Conservation (phyloP, 2,888 invertebrate species). For the Hyalella azteca region DNA sequence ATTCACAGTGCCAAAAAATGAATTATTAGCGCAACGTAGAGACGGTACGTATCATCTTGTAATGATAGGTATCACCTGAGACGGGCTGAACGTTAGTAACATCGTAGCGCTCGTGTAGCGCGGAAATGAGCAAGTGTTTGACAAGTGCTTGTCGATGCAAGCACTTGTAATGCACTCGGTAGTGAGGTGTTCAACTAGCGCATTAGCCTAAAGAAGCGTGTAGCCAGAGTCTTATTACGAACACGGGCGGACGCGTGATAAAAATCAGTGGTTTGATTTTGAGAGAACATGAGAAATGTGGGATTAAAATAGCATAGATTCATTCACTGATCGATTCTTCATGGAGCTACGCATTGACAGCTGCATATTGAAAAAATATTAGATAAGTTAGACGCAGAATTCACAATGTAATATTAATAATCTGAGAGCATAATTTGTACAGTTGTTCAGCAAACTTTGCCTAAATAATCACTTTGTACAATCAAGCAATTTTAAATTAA, state of each 20-base stretch:
- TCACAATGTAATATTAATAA: too few species aligned
- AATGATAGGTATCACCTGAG: too few species aligned
- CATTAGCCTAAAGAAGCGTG: conserved; percentile 14
- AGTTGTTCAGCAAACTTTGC: neutral
- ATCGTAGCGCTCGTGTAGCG: neutral
- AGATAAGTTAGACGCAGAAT: too few species aligned
- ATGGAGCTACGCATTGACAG: neutral
- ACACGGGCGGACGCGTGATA: neutral
- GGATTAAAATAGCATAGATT: too few species aligned
- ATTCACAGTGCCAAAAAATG: too few species aligned
- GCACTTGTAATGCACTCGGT: conserved; percentile 10
- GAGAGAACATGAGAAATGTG: too few species aligned
- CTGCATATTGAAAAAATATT: neutral
- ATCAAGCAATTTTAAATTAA: too few species aligned
- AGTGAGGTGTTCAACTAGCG: conserved; percentile 2
- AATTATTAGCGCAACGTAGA: too few species aligned
- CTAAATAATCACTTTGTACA: neutral
- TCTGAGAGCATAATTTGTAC: too few species aligned
- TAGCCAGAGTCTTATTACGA: conserved; percentile 12
- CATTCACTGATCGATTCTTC: too few species aligned
- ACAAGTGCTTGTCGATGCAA: neutral
- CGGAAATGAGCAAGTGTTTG: neutral
- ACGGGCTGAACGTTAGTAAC: too few species aligned
- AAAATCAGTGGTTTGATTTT: neutral
- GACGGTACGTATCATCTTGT: too few species aligned